phyloP scores from a whole-genome alignment of 2,113 vertebrate species.

The Tychaedon coryphoeus region DNA sequence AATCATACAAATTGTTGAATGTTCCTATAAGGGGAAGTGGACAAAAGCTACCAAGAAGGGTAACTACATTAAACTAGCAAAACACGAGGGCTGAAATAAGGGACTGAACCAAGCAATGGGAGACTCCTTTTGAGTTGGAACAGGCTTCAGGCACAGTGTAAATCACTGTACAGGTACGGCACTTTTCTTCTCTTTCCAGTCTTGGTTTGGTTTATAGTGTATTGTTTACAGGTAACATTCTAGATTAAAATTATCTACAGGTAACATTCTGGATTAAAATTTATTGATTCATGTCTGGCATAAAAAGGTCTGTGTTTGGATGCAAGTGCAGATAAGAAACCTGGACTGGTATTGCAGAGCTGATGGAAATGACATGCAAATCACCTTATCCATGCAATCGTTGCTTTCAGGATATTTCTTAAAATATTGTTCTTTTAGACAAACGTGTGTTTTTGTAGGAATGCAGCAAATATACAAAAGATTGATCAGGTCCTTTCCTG shows the following conservation, averaged over 20 bases:
- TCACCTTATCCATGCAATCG: background rate
- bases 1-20: background rate
- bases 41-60: background rate
- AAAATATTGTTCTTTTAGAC: background rate
- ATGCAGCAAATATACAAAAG: background rate
- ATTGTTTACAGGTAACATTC: background rate
- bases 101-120: background rate
- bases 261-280: background rate
- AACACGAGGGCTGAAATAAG: background rate
- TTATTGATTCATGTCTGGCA: background rate
- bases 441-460: background rate
- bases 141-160: background rate
- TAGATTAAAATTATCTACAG: background rate
- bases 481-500: background rate
- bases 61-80: background rate
- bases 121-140: background rate
- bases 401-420: background rate
- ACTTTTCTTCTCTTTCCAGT: background rate
- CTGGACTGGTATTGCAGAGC: background rate
- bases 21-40: background rate
- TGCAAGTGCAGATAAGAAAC: background rate
- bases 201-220: background rate
- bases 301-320: background rate
- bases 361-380: background rate
- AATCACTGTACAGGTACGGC: background rate